A percentile compares a stretch with the other conserved stretches of the same genome.
Evolutionary conservation across 2,113 vertebrate species (phyloP).

Genomic region (Cottus gobio): DNA sequence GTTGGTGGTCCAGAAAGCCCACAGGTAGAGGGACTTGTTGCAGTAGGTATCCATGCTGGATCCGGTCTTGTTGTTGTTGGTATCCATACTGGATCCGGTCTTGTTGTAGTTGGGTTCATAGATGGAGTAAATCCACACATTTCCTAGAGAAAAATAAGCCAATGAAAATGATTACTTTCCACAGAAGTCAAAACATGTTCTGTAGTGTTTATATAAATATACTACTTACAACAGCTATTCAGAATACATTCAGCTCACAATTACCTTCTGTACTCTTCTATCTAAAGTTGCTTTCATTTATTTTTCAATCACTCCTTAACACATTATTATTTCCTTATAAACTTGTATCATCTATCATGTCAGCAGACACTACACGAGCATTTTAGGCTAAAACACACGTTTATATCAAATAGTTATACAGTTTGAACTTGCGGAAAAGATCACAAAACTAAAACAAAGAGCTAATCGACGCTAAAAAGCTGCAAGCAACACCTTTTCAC

Average conservation of each 20-base stretch:
- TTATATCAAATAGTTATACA: neutral
- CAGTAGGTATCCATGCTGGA: constrained; percentile 44
- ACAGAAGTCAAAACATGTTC: neutral
- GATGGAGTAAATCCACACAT: constrained; percentile 73
- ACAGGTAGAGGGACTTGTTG: constrained; percentile 67
- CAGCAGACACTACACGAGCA: too few species aligned
- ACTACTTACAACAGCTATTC: neutral
- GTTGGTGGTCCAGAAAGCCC: constrained; percentile 74
- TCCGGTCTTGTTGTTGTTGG: constrained; percentile 51
- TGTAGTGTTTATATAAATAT: neutral
- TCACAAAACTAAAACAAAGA: neutral
- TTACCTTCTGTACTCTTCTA: neutral
- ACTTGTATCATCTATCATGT: too few species aligned
- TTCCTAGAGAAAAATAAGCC: constrained; percentile 49
- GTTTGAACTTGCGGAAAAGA: neutral
- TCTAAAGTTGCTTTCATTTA: neutral
- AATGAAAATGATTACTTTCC: neutral
- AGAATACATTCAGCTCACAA: neutral
- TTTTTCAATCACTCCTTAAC: neutral
- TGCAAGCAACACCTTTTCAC: neutral
- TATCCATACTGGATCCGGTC: neutral
- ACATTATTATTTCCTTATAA: too few species aligned
- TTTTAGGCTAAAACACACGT: neutral
- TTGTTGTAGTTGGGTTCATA: constrained; percentile 70
- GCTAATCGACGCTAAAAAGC: neutral